These are phyloP conservation scores for Bos taurus DNA, from an alignment of 2,113 vertebrate species.

Conservation along the genomic window ARS-UCD2.0 NC_082638.1:3177501-3178000, in stretches of 20 bases:
- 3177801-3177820: not conserved
- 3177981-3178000: rapidly evolving
- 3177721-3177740: not conserved
- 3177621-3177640: not conserved
- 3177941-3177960: not conserved
- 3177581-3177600: slow-evolving; percentile 6
- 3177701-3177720: slow-evolving; percentile 7
- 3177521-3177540: slow-evolving; percentile 37
- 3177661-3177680: slow-evolving; percentile 20
- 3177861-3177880: not conserved
- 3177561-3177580: slow-evolving; percentile 46
- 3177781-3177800: not conserved
- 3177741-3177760: not conserved
- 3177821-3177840: not conserved
- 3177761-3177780: not conserved
- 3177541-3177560: slow-evolving; percentile 29
- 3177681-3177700: slow-evolving; percentile 15
- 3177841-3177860: not conserved
- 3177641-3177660: not conserved
- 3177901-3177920: not conserved
- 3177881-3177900: not conserved
- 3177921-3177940: not conserved
- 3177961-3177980: not conserved
- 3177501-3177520: not conserved
- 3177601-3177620: slow-evolving; percentile 18